Conservation (phyloP, 1,140 invertebrate genomes). For the Musca vetustissima region DNA sequence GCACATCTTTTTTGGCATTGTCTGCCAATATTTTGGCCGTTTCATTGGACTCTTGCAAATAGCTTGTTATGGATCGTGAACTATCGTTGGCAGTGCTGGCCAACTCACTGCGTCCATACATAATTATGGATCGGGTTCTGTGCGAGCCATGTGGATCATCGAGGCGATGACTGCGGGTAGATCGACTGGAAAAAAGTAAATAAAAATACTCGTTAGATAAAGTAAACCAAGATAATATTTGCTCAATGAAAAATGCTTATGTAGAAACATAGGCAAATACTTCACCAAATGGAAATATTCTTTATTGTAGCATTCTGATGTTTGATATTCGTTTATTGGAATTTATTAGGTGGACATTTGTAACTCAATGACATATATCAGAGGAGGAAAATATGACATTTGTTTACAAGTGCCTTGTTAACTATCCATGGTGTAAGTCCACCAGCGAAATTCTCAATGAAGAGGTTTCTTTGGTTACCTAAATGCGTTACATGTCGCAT, state of each 20-base stretch:
- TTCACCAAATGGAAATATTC: too few species aligned
- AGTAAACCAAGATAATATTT: neutral
- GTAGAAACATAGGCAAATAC: too few species aligned
- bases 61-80: slow-evolving; percentile 44
- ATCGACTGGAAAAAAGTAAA: slow-evolving; percentile 33
- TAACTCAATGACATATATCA: too few species aligned
- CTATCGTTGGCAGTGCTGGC: slow-evolving; percentile 47
- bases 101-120: slow-evolving; percentile 54
- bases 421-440: too few species aligned
- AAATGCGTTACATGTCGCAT: too few species aligned
- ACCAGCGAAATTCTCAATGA: too few species aligned
- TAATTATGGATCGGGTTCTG: slow-evolving; percentile 53
- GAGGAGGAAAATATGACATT: too few species aligned
- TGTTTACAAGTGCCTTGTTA: too few species aligned
- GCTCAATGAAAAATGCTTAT: neutral
- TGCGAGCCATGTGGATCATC: slow-evolving; percentile 53
- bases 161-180: slow-evolving; percentile 49
- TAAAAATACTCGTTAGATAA: neutral
- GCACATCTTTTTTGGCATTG: slow-evolving; percentile 49
- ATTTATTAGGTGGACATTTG: too few species aligned
- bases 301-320: too few species aligned
- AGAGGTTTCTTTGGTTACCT: too few species aligned
- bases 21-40: slow-evolving; percentile 46
- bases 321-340: too few species aligned
- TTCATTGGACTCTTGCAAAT: slow-evolving; percentile 44